phyloP scores from a whole-genome alignment of 1,140 invertebrate species.

The Muscidifurax raptorellus region DNA sequence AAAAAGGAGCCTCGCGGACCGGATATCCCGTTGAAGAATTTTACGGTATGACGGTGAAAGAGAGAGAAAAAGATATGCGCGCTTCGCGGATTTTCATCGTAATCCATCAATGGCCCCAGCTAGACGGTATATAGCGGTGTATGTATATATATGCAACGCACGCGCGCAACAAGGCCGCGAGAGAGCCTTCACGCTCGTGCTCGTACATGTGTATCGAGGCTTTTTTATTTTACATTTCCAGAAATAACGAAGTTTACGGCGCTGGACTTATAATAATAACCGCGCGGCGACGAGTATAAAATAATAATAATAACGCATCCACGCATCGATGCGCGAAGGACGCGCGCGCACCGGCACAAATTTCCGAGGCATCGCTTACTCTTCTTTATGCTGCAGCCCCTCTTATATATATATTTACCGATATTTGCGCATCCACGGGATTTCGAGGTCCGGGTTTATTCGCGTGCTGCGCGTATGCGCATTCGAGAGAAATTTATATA shows the following conservation, averaged over 20 bases:
- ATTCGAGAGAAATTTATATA: too few relatives aligned
- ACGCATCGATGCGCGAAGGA: conserved; percentile 37
- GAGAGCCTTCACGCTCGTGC: conserved; percentile 3
- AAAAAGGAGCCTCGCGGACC: not conserved
- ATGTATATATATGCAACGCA: too few relatives aligned
- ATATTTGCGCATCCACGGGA: too few relatives aligned
- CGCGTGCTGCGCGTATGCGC: too few relatives aligned
- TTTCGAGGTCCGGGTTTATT: too few relatives aligned
- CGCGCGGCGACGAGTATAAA: not conserved
- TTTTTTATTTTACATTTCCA: conserved; percentile 46
- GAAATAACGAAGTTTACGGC: conserved; percentile 47
- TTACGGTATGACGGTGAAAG: too few relatives aligned
- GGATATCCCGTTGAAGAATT: too few relatives aligned
- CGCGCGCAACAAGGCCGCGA: not conserved
- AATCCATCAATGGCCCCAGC: conserved; percentile 6
- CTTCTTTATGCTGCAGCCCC: too few relatives aligned
- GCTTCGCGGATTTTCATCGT: not conserved
- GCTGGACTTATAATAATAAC: conserved; percentile 43
- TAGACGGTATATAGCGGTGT: not conserved
- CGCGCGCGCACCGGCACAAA: not conserved
- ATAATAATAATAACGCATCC: conserved; percentile 29
- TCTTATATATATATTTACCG: too few relatives aligned
- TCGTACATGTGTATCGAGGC: not conserved
- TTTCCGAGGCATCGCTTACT: not conserved
- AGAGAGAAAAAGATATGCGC: not conserved